Evolutionary conservation across 2,113 vertebrate species (phyloP), one percentile per base, ranked within the genome.

Genomic region (Cromileptes altivelis): DNA sequence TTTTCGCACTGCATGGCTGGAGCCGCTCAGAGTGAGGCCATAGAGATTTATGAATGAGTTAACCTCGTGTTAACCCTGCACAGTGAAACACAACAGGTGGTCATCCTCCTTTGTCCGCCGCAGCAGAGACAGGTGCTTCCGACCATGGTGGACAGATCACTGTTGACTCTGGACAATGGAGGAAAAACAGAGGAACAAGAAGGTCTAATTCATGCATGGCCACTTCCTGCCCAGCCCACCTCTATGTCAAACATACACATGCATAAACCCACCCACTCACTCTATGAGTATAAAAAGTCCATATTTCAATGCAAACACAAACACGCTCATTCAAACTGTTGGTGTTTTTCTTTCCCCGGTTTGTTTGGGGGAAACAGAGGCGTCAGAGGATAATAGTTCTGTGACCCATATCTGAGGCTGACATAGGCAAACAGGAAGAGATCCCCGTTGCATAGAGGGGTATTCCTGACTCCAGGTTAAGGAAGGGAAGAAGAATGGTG

Each of bases 101-200:
- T 81, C 86, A 72, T 92, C 86, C 85, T 74, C 90, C 86, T 92
- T 89, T 84, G 80, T 85, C 81, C 68, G 18, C 63, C 11, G 71
- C 52, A 52, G 19, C 75, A 82, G 62, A 88, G 91, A 85, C 92
- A 94, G 93, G 91, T 92, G 93, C 89, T 92, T 94, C 93, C 91
- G 86, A 84, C 83, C 53, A 42, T 1, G 53, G 21, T 25, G 77
- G 37, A 75, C 70, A 58, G 76, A 81, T 90, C 82, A 74, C 88
- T 76, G 70, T 80, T 85, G 89, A 84, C 83, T 75, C 67, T 8
- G 78, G 64, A 91, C 90, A 93, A 94, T 89, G 80, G 86, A 67
- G 80, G 57, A 80, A 84, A 37, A 91, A 90, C 72, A 56, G 27
- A 18, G 70, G 58, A 30, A 76, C 63, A 75, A 85, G 81, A 78